Base-by-base conservation (phyloP, 2,797 vertebrate species). In the Pipistrellus kuhlii region DNA sequence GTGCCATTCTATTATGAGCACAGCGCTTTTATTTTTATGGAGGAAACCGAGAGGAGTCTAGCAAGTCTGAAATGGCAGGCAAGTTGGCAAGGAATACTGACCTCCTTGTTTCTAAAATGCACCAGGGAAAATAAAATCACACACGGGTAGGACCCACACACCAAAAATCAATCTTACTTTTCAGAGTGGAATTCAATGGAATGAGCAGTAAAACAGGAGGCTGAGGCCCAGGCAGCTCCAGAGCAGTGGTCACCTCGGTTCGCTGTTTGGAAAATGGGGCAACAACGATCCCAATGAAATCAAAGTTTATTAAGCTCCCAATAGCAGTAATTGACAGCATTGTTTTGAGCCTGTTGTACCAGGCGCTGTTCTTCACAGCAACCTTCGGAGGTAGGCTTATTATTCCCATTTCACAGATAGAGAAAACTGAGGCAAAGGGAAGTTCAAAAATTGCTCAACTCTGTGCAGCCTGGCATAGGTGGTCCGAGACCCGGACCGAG, bases 91-190 rank as follows among this genome's bases (percentile, higher is more conserved):
- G 69, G 78, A 94, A 88, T 73, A 88, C 91, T 32, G 75, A 91
- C 85, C 53, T 94, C 75, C 53, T 96, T 91, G 71, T 95, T 92
- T 85, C 92, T 89, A 69, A 90, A 94, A 92, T 57, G 85, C 73
- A 77, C 71, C 69, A 53, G 62, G 48, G 76, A 73, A 93, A 88
- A 93, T 73, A 85, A 96, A 94, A 90, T 85, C 62, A 88, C 62
- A 75, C 17, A 21, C 1, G 1, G 75, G 51, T 6, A 23, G 59
- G 59, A 72, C 30, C 38, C 53, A 69, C 23, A 32, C 20, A 46
- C 64, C 51, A 20, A 82, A 92, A 88, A 75, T 72, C 88, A 68
- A 69, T 88, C 78, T 76, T 48, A 35, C 0, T 0, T 88, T 93
- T 93, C 78, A 3, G 66, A 93, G 82, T 21, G 41, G 94, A 77